phyloP scores from a whole-genome alignment of 2,888 invertebrate species.

The Clistopyga incitator region DNA sequence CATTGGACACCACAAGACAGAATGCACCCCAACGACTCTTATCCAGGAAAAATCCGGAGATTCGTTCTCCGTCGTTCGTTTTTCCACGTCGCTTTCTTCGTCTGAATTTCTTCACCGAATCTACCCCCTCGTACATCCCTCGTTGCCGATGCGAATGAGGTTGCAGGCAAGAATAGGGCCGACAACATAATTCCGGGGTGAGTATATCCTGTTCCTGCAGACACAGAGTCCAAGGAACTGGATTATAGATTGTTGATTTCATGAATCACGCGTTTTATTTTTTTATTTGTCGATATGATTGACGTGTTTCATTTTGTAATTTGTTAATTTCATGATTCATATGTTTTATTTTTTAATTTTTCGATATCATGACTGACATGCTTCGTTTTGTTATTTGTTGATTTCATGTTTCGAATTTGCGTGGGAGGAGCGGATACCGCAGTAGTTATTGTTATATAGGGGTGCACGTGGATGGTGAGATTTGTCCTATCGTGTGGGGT shows the following conservation, averaged over 20 bases:
- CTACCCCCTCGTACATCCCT: slow-evolving; percentile 19
- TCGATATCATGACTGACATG: too few species aligned
- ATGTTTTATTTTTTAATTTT: neutral
- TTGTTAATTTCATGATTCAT: neutral
- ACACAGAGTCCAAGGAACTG: slow-evolving; percentile 17
- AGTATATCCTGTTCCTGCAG: slow-evolving; percentile 10
- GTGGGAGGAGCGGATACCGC: neutral
- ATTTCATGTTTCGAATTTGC: neutral
- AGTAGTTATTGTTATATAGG: neutral
- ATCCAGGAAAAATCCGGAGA: slow-evolving; percentile 35
- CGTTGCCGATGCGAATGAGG: slow-evolving; percentile 37
- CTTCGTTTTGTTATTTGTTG: neutral
- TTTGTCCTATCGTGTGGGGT: slow-evolving; percentile 24
- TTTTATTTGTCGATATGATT: too few species aligned
- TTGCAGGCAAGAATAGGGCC: slow-evolving; percentile 3
- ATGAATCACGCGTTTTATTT: too few species aligned
- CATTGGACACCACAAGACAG: slow-evolving; percentile 52
- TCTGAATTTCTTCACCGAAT: slow-evolving; percentile 36
- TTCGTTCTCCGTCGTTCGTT: slow-evolving; percentile 11
- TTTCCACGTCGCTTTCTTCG: neutral
- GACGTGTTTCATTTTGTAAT: too few species aligned
- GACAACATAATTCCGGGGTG: slow-evolving; percentile 32
- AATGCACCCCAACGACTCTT: slow-evolving; percentile 48
- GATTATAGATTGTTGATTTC: slow-evolving; percentile 23
- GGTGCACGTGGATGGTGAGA: slow-evolving; percentile 3